A percentile compares a stretch with the other conserved stretches of the same genome.
Conservation (phyloP, 1,140 invertebrate species). For the Venustaconcha ellipsiformis region DNA sequence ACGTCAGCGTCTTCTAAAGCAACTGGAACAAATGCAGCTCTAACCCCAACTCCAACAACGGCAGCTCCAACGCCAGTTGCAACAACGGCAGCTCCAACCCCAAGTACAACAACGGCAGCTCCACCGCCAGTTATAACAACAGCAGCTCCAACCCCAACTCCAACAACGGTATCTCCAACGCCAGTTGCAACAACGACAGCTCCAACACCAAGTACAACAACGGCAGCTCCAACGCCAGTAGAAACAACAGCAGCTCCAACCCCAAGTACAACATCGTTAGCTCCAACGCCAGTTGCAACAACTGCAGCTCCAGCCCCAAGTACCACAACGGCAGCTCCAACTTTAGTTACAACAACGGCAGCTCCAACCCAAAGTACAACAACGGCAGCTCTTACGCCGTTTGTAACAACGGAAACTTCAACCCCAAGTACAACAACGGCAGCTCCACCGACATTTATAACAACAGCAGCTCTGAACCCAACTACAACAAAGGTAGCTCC, state of each 20-base stretch:
- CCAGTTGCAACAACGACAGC: background rate
- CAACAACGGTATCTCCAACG: background rate
- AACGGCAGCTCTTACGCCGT: background rate
- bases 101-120: background rate
- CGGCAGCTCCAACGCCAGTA: constrained; percentile 10
- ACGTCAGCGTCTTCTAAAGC: background rate
- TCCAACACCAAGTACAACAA: background rate
- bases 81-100: background rate
- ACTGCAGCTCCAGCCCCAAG: too few relatives aligned
- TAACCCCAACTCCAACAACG: too few relatives aligned
- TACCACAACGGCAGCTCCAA: background rate
- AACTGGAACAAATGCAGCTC: background rate
- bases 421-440: too few relatives aligned
- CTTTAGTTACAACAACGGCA: background rate
- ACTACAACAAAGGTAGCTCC: background rate
- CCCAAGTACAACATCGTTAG: background rate
- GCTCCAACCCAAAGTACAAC: background rate
- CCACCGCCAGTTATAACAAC: background rate
- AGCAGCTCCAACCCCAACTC: background rate
- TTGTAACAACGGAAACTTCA: too few relatives aligned
- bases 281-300: background rate
- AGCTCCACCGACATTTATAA: too few relatives aligned
- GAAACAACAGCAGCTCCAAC: constrained; percentile 13
- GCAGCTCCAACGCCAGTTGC: background rate
- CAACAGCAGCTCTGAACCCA: background rate